phyloP scores from a whole-genome alignment of 2,113 vertebrate species.

The Lophotis ruficrista region DNA sequence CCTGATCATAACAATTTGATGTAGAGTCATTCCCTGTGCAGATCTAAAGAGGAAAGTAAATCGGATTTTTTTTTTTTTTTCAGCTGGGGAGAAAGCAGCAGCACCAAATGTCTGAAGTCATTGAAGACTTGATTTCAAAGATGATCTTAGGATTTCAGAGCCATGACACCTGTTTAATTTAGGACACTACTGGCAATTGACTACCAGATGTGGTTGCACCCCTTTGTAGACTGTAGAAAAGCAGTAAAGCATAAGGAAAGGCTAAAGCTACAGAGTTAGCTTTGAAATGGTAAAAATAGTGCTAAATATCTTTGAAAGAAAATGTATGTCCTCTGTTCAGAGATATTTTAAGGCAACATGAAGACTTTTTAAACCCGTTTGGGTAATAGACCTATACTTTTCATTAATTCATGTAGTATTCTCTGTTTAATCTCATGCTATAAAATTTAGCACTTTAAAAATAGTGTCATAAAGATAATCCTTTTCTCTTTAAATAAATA shows the following conservation, averaged over 20 bases:
- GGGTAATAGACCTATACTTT: not conserved
- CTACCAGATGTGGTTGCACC: not conserved
- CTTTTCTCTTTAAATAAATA: not conserved
- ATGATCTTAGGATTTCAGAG: slow-evolving; percentile 53
- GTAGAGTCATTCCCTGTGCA: slow-evolving; percentile 58
- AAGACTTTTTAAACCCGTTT: not conserved
- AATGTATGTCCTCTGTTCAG: not conserved
- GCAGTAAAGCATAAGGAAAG: not conserved
- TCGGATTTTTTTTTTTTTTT: slow-evolving; percentile 68
- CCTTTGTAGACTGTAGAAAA: not conserved
- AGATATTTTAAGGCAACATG: not conserved
- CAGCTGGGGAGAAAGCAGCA: slow-evolving; percentile 5
- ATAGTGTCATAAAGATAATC: not conserved
- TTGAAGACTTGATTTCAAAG: slow-evolving; percentile 55
- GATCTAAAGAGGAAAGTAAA: slow-evolving; percentile 69
- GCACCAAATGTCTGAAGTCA: slow-evolving; percentile 10
- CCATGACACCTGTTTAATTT: slow-evolving; percentile 1
- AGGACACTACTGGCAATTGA: not conserved
- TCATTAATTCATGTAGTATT: not conserved
- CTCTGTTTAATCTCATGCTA: not conserved
- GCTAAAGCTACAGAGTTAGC: not conserved
- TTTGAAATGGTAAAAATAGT: not conserved
- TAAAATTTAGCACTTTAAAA: not conserved
- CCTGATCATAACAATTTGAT: slow-evolving; percentile 70
- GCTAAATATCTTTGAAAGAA: not conserved